phyloP scores from a whole-genome alignment of 2,113 vertebrate species.

The Nanorana parkeri region DNA sequence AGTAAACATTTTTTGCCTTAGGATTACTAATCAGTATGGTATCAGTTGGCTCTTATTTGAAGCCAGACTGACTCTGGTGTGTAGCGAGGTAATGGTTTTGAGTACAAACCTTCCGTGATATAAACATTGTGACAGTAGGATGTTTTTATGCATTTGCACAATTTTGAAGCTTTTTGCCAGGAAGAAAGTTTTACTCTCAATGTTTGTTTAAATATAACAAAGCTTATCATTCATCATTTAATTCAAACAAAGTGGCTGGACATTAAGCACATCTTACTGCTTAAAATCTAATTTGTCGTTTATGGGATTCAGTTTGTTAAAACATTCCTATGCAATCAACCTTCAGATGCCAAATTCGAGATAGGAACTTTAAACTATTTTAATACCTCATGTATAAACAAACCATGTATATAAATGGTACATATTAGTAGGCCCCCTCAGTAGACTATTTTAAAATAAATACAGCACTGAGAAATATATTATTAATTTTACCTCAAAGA shows the following conservation, averaged over 20 bases:
- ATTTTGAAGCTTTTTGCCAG: slow-evolving; percentile 12
- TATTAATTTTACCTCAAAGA: slow-evolving; percentile 5
- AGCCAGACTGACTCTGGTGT: no score
- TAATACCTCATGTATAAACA: slow-evolving; percentile 33
- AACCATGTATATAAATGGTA: not conserved
- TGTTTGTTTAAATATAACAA: slow-evolving; percentile 25
- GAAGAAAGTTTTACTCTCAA: slow-evolving; percentile 22
- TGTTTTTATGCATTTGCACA: slow-evolving; percentile 8
- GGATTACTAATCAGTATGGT: no score
- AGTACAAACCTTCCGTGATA: not conserved
- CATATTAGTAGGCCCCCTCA: slow-evolving; percentile 19
- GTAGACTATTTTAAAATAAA: slow-evolving; percentile 46
- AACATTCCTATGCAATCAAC: slow-evolving; percentile 33
- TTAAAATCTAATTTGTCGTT: slow-evolving; percentile 33
- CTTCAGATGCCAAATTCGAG: slow-evolving; percentile 32
- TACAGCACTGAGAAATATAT: slow-evolving; percentile 16
- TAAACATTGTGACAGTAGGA: slow-evolving; percentile 31
- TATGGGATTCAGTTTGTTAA: slow-evolving; percentile 6
- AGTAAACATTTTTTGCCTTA: no score
- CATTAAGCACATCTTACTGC: slow-evolving; percentile 13
- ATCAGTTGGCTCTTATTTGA: no score
- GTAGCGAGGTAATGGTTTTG: no score
- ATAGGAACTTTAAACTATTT: slow-evolving; percentile 32
- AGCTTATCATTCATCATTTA: slow-evolving; percentile 42
- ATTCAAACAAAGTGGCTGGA: slow-evolving; percentile 38